phyloP scores from a whole-genome alignment of 2,888 invertebrate genomes.

The Agriopis leucophaearia region DNA sequence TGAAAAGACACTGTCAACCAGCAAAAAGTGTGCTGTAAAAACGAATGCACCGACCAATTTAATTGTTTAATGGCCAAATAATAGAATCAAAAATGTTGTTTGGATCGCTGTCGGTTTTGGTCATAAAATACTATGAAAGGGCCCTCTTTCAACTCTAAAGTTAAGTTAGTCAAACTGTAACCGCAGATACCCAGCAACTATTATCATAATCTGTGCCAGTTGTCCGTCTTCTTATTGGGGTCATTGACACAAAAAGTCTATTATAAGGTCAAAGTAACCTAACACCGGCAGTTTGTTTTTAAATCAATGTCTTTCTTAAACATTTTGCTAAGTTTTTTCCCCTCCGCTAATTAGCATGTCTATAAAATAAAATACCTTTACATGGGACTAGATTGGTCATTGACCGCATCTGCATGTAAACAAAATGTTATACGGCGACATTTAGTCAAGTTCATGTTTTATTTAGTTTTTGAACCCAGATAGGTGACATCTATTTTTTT shows the following conservation, averaged over 20 bases:
- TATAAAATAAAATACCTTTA: slow-evolving; percentile 14
- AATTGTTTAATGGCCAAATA: background rate
- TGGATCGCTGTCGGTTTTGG: background rate
- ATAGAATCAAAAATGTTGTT: background rate
- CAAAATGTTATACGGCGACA: background rate
- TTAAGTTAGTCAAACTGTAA: slow-evolving; percentile 3
- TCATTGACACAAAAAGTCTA: slow-evolving; percentile 52
- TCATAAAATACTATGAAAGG: background rate
- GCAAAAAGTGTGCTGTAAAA: slow-evolving; percentile 24
- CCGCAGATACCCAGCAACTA: background rate
- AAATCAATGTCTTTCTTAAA: slow-evolving; percentile 6
- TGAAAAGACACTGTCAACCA: slow-evolving; percentile 36
- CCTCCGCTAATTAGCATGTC: slow-evolving; percentile 23
- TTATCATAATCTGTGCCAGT: slow-evolving; percentile 8
- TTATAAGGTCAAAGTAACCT: slow-evolving; percentile 37
- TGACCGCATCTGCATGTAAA: slow-evolving; percentile 14
- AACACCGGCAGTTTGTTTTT: slow-evolving; percentile 24
- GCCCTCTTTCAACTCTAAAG: background rate
- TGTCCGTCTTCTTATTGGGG: slow-evolving; percentile 46
- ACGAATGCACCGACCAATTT: background rate
- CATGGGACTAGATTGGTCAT: background rate
- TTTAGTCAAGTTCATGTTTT: background rate
- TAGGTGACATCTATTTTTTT: too few relatives aligned
- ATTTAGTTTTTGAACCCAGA: too few relatives aligned
- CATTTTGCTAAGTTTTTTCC: slow-evolving; percentile 19